Evolutionary conservation across 1,140 invertebrate species (phyloP), one percentile per base, ranked within the genome.

Genomic region (Archegozetes longisetosus): DNA sequence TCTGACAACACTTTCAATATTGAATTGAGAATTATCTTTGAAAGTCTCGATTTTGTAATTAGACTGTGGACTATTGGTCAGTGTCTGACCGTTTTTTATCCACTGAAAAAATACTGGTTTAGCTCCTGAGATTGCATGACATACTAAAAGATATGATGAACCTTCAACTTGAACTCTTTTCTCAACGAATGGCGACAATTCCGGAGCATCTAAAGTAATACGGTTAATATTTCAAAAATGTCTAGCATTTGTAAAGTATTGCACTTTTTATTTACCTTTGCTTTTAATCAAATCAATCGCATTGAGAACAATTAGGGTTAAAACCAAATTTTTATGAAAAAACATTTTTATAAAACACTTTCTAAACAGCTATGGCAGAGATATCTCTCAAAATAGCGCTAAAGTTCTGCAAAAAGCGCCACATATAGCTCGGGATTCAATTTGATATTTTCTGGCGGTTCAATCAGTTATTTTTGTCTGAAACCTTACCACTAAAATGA

Each of bases 401-500:
- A n/a, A n/a, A n/a, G n/a, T n/a, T n/a, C n/a, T n/a, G n/a, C n/a
- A n/a, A n/a, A 2, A n/a, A n/a, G n/a, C n/a, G n/a, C n/a, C n/a
- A n/a, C n/a, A n/a, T n/a, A n/a, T n/a, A n/a, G n/a, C n/a, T n/a
- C n/a, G n/a, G n/a, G n/a, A n/a, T n/a, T n/a, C n/a, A n/a, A n/a
- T n/a, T n/a, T n/a, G n/a, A n/a, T n/a, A n/a, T n/a, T n/a, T n/a
- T n/a, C n/a, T n/a, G n/a, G n/a, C n/a, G n/a, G n/a, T n/a, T n/a
- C n/a, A n/a, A n/a, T n/a, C n/a, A n/a, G n/a, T n/a, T n/a, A n/a
- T n/a, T n/a, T n/a, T n/a, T n/a, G n/a, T n/a, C n/a, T n/a, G n/a
- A n/a, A n/a, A n/a, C n/a, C 60, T 58, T 53, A 61, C 60, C 60
- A 25, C 32, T 57, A 22, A 61, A 55, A 20, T 23, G 48, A 20